A percentile compares a stretch with the other conserved stretches of the same genome.
Conservation (phyloP, 1,140 invertebrate species). For the Akabosia matsudoensis region DNA sequence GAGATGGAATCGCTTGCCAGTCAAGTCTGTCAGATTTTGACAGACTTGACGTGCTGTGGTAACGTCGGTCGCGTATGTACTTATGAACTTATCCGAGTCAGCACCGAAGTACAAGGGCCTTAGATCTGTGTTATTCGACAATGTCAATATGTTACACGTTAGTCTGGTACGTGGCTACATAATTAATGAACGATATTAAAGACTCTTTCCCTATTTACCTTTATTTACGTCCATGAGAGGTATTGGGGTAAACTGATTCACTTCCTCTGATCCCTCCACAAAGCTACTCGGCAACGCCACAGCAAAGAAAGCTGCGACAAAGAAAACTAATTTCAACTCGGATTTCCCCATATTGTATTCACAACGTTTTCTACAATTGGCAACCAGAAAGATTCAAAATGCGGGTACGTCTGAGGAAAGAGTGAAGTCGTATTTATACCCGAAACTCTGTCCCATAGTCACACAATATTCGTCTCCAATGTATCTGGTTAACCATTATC, state of each 20-base stretch:
- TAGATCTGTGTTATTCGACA: neutral
- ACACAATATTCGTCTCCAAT: no score
- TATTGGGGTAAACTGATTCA: neutral
- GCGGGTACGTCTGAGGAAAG: no score
- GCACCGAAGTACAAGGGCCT: neutral
- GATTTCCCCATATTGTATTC: no score
- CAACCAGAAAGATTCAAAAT: no score
- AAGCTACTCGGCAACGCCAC: neutral
- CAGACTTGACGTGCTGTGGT: neutral
- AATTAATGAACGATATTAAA: no score
- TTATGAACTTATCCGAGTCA: constrained; percentile 1
- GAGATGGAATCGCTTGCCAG: neutral
- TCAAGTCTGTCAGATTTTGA: neutral
- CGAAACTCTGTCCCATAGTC: no score
- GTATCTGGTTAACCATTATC: no score
- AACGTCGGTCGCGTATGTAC: neutral
- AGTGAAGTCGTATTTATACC: no score
- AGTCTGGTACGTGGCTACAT: no score
- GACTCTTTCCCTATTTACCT: neutral
- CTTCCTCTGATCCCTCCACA: neutral
- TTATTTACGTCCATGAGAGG: neutral
- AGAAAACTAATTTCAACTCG: no score
- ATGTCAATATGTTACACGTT: no score
- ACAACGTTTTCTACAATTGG: no score
- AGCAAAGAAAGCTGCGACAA: neutral